Percentiles rank a stretch among this genome's conserved stretches.
Conservation (phyloP, 2,113 vertebrate species). For the Ophthalmolycus amberensis region DNA sequence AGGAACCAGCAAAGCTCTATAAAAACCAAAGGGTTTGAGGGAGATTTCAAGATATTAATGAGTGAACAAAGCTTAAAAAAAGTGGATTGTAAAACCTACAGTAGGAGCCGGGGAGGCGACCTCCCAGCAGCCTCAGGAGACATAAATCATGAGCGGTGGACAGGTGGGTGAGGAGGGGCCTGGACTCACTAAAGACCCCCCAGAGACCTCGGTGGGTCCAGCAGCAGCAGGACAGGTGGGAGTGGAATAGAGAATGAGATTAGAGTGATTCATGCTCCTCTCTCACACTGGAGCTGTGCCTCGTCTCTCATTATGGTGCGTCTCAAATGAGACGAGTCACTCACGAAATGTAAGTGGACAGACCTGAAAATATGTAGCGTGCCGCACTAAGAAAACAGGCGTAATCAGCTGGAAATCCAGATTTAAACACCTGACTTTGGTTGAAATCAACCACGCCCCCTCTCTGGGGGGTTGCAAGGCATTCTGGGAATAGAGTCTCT, state of each 20-base stretch:
- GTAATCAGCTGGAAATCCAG: background rate
- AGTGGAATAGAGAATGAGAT: slow-evolving; percentile 58
- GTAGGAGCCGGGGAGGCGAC: slow-evolving; percentile 4
- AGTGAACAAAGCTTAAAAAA: slow-evolving; percentile 2
- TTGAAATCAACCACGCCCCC: background rate
- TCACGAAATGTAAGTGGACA: background rate
- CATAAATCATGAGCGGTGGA: slow-evolving; percentile 69
- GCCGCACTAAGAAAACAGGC: background rate
- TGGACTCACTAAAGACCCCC: slow-evolving; percentile 65
- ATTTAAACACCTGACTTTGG: background rate
- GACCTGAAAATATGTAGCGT: background rate
- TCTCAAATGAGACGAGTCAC: background rate
- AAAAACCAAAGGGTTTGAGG: background rate
- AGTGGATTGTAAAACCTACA: background rate
- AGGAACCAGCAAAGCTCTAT: background rate
- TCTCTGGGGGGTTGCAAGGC: background rate
- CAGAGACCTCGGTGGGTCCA: slow-evolving; percentile 47
- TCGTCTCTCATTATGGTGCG: background rate
- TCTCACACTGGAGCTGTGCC: background rate
- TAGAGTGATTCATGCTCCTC: slow-evolving; percentile 37
- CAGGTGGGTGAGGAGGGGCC: slow-evolving; percentile 69
- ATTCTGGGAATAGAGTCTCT: background rate
- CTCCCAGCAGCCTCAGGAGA: slow-evolving; percentile 41
- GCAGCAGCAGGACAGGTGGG: slow-evolving; percentile 64
- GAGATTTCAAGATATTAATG: background rate